These are phyloP conservation scores for Aspiorhynchus laticeps DNA, from an alignment of 2,113 vertebrate species.

Conservation along the genomic window DNA sequence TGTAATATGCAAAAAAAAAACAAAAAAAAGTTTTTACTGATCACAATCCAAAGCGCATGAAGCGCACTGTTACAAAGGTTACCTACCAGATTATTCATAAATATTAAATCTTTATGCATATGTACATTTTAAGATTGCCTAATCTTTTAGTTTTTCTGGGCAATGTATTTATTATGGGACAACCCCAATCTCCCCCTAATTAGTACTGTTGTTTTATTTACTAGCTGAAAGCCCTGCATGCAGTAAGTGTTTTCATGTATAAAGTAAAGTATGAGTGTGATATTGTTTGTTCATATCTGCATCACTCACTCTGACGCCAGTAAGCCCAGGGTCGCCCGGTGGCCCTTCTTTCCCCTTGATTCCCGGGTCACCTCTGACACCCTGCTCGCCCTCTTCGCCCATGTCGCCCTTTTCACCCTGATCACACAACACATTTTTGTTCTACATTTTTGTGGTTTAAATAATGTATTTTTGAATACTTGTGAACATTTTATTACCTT, in stretches of 20 bases:
- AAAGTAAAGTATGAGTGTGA: neutral
- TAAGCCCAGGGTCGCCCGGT: slow-evolving; percentile 84
- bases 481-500: slow-evolving; percentile 77
- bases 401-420: slow-evolving; percentile 95
- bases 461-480: neutral
- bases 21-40: neutral
- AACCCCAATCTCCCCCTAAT: neutral
- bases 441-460: neutral
- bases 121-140: neutral
- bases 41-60: neutral
- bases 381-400: slow-evolving; percentile 89
- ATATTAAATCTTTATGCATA: neutral
- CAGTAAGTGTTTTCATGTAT: neutral
- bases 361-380: slow-evolving; percentile 89
- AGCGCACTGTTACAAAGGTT: too few species aligned
- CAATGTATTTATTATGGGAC: neutral
- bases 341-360: slow-evolving; percentile 90
- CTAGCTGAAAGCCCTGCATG: neutral
- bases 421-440: slow-evolving; percentile 18
- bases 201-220: neutral
- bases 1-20: too few species aligned
- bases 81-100: too few species aligned
- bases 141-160: neutral
- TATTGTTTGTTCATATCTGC: neutral
- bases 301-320: slow-evolving; percentile 86